Evolutionary conservation across 2,888 invertebrate species (phyloP), one percentile per base, ranked within the genome.

Genomic region (Eubasilissa splendida): DNA sequence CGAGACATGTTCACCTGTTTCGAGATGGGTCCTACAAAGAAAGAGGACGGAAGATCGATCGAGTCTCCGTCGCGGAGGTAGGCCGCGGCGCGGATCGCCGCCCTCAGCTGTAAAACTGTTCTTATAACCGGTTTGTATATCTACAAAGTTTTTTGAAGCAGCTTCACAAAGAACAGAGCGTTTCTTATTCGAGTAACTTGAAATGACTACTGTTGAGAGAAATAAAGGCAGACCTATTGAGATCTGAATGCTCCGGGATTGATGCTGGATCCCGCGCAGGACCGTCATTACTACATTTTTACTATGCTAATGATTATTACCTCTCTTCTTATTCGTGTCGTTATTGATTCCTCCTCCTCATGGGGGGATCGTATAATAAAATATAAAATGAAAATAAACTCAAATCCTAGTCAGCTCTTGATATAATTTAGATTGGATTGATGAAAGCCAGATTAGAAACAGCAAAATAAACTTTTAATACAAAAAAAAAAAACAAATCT

Each of bases 51-150:
- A 4, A 58, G 52, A 53, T 9, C 14, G 60, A 11, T 31, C 3
- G 4, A 42, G 42, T 52, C 56, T 12, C 12, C 42, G 4, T 60
- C 52, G 66, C 70, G 52, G 50, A 65, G 70, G 76, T 80, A 80
- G 58, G 58, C 14, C 22, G 50, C 14, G 9, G 50, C 31, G n/a
- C 22, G 5, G 42, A 14, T n/a, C 33, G 60, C 52, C 70, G 50
- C 12, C 8, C 12, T 31, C 59, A 22, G 65, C 12, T 42, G 33
- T 54, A 53, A 63, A 81, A 73, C 80, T 77, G 76, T 82, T 82
- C 79, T 82, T 73, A 59, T 79, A 82, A 82, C 82, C 78, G 82
- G 82, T 80, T 80, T 75, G 65, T 77, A 80, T 76, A 79, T 42
- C 71, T 78, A 81, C 33, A 66, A 82, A 76, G 66, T 82, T 82